These are phyloP conservation scores for Chymomyza costata DNA, from an alignment of 1,140 invertebrate genomes.

Conservation along the genomic window DNA sequence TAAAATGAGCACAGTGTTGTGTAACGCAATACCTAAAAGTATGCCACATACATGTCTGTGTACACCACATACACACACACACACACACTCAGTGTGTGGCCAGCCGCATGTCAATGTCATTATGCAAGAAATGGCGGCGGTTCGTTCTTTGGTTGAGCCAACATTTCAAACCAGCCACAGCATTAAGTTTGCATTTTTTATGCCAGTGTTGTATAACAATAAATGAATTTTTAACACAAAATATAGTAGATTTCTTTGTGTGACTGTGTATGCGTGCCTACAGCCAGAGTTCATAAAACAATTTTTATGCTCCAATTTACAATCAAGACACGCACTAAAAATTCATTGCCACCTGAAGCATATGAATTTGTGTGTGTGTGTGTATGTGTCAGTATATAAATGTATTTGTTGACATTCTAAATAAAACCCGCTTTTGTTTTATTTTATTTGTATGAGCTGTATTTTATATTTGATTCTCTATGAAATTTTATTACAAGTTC, in stretches of 20 bases:
- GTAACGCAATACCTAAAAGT: conserved; percentile 35
- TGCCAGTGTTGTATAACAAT: conserved; percentile 22
- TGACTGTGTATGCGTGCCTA: conserved; percentile 7
- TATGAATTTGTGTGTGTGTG: conserved; percentile 12
- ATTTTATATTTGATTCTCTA: no score
- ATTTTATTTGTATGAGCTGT: no score
- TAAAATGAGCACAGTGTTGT: conserved; percentile 1
- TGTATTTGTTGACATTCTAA: no score
- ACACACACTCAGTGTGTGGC: background rate
- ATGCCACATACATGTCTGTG: no score
- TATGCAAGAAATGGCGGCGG: conserved; percentile 50
- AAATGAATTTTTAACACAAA: conserved; percentile 46
- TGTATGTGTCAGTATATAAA: no score
- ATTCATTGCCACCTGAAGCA: conserved; percentile 70
- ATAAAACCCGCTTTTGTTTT: no score
- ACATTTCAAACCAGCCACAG: no score
- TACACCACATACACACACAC: no score
- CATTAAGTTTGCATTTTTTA: conserved; percentile 28
- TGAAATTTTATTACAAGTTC: no score
- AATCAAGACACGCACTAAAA: conserved; percentile 68
- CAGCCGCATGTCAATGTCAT: conserved; percentile 63
- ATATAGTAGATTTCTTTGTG: conserved; percentile 24
- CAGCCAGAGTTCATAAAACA: conserved; percentile 48
- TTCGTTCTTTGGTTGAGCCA: no score
- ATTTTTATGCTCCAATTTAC: conserved; percentile 70